Conservation (phyloP, 1,140 invertebrate genomes). For the Drosophila parabipectinata region DNA sequence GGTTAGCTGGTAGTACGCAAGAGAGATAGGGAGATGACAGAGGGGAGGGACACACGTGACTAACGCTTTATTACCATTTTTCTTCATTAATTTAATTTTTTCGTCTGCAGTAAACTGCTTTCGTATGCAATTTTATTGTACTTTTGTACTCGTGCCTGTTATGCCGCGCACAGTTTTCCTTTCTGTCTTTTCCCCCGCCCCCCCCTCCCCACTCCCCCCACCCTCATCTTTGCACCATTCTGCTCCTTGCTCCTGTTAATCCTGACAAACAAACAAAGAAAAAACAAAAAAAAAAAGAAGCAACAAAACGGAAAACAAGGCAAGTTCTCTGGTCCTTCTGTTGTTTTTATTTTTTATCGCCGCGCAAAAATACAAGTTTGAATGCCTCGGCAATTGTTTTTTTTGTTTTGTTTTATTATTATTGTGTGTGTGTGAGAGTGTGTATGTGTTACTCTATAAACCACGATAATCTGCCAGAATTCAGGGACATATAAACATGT, state of each 20-base stretch:
- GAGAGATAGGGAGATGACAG: conserved; percentile 19
- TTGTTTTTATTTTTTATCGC: conserved; percentile 73
- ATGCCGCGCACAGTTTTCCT: conserved; percentile 34
- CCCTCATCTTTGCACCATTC: conserved; percentile 7
- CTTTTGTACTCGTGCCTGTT: conserved; percentile 79
- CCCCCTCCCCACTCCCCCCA: too few species aligned
- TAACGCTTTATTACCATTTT: conserved; percentile 81
- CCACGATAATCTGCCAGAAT: not conserved
- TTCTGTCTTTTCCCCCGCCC: not conserved
- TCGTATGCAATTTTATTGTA: conserved; percentile 82
- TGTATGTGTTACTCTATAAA: conserved; percentile 18
- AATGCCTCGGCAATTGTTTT: conserved; percentile 42
- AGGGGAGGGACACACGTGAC: conserved; percentile 64
- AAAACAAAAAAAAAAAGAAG: conserved; percentile 1
- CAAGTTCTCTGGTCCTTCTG: conserved; percentile 28
- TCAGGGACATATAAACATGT: not conserved
- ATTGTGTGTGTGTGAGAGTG: not conserved
- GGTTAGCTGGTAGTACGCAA: not conserved
- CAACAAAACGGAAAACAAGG: conserved; percentile 14
- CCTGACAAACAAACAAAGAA: conserved; percentile 10
- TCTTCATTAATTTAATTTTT: conserved; percentile 82
- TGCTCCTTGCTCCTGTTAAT: conserved; percentile 41
- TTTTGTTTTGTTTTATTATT: not conserved
- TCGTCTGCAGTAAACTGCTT: conserved; percentile 81
- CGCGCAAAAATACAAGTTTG: conserved; percentile 77